A percentile compares a stretch with the other conserved stretches of the same genome.
phyloP scores from a whole-genome alignment of 2,888 invertebrate species.

The Rhingia rostrata region DNA sequence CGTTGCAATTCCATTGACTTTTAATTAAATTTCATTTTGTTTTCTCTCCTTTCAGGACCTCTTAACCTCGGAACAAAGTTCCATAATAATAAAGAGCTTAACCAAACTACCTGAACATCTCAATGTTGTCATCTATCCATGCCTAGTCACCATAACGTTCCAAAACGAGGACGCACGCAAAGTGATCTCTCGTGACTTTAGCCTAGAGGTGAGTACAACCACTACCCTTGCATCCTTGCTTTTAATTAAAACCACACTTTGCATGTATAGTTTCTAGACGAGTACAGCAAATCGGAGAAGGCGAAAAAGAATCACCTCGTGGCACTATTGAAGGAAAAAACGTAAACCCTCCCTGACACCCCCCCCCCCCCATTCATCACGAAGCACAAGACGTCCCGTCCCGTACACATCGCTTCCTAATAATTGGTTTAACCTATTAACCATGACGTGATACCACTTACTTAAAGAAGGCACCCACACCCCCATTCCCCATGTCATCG shows the following conservation, averaged over 20 bases:
- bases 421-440: constrained; percentile 72
- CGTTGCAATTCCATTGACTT: neutral
- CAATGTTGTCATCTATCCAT: constrained; percentile 82
- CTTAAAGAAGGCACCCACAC: constrained; percentile 56
- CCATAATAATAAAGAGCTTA: constrained; percentile 81
- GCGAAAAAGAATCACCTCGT: constrained; percentile 82
- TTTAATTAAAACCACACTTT: neutral
- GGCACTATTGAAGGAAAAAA: constrained; percentile 78
- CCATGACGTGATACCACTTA: constrained; percentile 75
- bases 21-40: constrained; percentile 30
- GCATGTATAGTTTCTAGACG: constrained; percentile 80
- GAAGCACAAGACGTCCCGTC: constrained; percentile 1
- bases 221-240: neutral
- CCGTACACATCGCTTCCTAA: constrained; percentile 29
- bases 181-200: constrained; percentile 81
- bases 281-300: constrained; percentile 82
- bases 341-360: constrained; percentile 68
- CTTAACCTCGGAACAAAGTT: constrained; percentile 81
- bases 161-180: constrained; percentile 81
- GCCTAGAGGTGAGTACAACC: constrained; percentile 80
- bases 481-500: neutral
- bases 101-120: constrained; percentile 81
- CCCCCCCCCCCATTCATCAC: neutral
- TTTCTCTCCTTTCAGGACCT: constrained; percentile 77
- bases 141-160: constrained; percentile 81